Percentiles rank a stretch among this genome's conserved stretches.
These are phyloP conservation scores for Branchipolynoe longqiensis DNA, from an alignment of 2,888 invertebrate genomes.

Conservation along the genomic window DNA sequence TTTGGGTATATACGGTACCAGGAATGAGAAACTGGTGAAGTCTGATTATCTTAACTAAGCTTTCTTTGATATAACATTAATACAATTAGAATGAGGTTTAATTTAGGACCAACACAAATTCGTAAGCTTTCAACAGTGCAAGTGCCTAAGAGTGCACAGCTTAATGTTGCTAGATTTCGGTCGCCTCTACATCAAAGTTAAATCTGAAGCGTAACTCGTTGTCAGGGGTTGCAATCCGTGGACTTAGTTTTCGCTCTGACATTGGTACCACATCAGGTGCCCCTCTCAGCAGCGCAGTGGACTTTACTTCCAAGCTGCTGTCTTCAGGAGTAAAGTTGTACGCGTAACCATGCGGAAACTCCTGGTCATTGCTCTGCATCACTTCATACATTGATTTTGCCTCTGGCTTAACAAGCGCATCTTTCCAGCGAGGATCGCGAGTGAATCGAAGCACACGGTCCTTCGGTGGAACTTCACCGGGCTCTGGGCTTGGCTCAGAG, in stretches of 20 bases:
- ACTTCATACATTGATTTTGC: constrained; percentile 19
- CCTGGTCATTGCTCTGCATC: constrained; percentile 4
- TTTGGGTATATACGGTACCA: too few relatives aligned
- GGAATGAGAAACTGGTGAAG: too few relatives aligned
- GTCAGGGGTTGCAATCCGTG: not conserved
- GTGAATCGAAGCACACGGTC: constrained; percentile 38
- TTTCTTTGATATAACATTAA: too few relatives aligned
- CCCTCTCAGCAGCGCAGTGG: constrained; percentile 5
- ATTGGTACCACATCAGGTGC: constrained; percentile 35
- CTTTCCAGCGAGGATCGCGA: constrained; percentile 30
- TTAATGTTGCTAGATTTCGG: constrained; percentile 35
- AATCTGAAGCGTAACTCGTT: constrained; percentile 15
- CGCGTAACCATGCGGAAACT: not conserved
- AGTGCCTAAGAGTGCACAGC: too few relatives aligned
- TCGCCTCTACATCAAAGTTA: constrained; percentile 44
- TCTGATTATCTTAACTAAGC: too few relatives aligned
- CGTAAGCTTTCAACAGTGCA: not conserved
- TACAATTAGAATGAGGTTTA: too few relatives aligned
- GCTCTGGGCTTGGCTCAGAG: constrained; percentile 43
- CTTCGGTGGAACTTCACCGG: not conserved
- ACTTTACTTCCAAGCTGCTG: not conserved
- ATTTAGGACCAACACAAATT: too few relatives aligned
- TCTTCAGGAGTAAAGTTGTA: not conserved
- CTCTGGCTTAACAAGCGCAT: constrained; percentile 34
- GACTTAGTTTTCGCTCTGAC: constrained; percentile 11